Conservation (phyloP, 2,113 vertebrate species). For the Pituophis catenifer region DNA sequence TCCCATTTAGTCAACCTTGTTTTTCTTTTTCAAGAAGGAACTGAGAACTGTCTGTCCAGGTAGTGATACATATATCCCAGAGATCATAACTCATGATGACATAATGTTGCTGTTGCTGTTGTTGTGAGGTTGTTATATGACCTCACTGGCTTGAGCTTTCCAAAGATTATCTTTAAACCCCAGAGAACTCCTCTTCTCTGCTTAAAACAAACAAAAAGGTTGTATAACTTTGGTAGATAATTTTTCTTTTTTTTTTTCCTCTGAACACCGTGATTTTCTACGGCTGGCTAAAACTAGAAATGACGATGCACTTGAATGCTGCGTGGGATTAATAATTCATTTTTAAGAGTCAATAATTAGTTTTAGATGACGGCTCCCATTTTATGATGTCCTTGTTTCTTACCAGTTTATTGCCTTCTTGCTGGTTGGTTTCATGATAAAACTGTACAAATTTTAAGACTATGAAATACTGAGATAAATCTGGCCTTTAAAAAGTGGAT, state of each 20-base stretch:
- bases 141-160: neutral
- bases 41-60: neutral
- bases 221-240: neutral
- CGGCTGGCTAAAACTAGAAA: neutral
- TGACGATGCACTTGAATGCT: neutral
- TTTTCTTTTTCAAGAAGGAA: neutral
- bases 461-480: neutral
- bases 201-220: neutral
- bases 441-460: neutral
- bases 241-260: neutral
- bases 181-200: neutral
- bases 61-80: neutral
- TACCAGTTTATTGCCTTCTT: neutral
- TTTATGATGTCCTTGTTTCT: conserved; percentile 1
- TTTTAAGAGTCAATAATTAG: neutral
- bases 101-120: neutral
- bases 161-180: neutral
- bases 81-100: neutral
- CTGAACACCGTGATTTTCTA: neutral
- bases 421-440: neutral
- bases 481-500: neutral
- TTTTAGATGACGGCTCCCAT: neutral
- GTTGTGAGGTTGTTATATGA: neutral
- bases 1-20: neutral
- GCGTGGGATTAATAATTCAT: conserved; percentile 10